Evolutionary conservation across 2,888 invertebrate genomes (phyloP).

Genomic region (Tetranychus piercei): DNA sequence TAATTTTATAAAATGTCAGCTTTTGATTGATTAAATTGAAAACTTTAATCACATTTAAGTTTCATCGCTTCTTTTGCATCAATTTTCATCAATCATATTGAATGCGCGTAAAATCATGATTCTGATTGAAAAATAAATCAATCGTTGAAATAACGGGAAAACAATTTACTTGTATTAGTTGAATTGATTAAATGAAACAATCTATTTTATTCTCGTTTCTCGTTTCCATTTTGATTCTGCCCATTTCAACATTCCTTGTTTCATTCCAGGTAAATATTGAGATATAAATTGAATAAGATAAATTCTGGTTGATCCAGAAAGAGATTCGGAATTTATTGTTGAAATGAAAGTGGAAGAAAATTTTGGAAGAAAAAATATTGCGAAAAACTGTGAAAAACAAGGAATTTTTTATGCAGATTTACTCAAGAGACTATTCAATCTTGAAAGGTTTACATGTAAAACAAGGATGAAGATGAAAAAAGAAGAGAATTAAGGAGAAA

Average conservation of each 20-base stretch:
- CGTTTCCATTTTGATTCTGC: neutral
- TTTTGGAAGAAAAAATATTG: too few relatives aligned
- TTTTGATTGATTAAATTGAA: too few relatives aligned
- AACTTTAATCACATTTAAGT: too few relatives aligned
- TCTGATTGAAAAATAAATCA: neutral
- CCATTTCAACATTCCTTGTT: neutral
- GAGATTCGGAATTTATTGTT: too few relatives aligned
- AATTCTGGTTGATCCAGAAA: too few relatives aligned
- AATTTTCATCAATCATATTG: too few relatives aligned
- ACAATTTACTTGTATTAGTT: neutral
- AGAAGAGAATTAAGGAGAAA: neutral
- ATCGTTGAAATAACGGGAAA: constrained; percentile 1
- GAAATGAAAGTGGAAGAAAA: too few relatives aligned
- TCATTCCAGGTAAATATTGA: too few relatives aligned
- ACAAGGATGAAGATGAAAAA: neutral
- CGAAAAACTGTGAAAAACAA: neutral
- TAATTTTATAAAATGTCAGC: too few relatives aligned
- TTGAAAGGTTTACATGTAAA: neutral
- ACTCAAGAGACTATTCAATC: neutral
- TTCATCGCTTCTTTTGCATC: too few relatives aligned
- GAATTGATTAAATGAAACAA: neutral
- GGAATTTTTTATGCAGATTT: neutral
- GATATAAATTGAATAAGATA: too few relatives aligned
- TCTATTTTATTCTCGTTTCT: neutral
- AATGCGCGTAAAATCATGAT: too few relatives aligned